These are phyloP conservation scores for Thymelicus acteon DNA, from an alignment of 2,888 invertebrate species.

Conservation along the genomic window DNA sequence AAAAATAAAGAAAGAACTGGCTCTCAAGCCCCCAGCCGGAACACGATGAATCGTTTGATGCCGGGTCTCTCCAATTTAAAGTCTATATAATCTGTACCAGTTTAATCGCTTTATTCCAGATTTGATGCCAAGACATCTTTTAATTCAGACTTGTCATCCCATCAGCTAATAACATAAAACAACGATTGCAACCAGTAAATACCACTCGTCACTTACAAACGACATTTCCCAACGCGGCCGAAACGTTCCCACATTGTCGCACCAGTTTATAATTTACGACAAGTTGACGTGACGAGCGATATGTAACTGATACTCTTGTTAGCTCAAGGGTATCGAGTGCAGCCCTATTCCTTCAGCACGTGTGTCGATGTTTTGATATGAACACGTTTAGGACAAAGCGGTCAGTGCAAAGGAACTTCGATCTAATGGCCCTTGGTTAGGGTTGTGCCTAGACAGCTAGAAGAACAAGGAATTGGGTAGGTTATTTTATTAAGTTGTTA, in stretches of 20 bases:
- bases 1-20: no score
- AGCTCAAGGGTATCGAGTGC: conserved; percentile 31
- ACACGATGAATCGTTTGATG: no score
- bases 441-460: neutral
- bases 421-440: neutral
- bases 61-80: no score
- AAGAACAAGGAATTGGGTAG: no score
- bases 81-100: no score
- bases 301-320: conserved; percentile 39
- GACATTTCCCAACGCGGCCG: neutral
- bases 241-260: conserved; percentile 24
- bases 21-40: no score
- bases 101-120: no score
- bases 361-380: conserved; percentile 12
- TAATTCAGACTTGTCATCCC: no score
- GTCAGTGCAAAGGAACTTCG: neutral
- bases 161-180: no score
- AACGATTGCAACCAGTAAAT: neutral
- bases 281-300: conserved; percentile 25
- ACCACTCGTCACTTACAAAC: neutral
- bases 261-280: conserved; percentile 26
- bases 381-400: neutral
- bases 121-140: no score
- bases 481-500: no score
- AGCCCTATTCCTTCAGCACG: conserved; percentile 29